Base-by-base conservation (phyloP, 2,888 invertebrate species). In the Autographa pulchrina region DNA sequence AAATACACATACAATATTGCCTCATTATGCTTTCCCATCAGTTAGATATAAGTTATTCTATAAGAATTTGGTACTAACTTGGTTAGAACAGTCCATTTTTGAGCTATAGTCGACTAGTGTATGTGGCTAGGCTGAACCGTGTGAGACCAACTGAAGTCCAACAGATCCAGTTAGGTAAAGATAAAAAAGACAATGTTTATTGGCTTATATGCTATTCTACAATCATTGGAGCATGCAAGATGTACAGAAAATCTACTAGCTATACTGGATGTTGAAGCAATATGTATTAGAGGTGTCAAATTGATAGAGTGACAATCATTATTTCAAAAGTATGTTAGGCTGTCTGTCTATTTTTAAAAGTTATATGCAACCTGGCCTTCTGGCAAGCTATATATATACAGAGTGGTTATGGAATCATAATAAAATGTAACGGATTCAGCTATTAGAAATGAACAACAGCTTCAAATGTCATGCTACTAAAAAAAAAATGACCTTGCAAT, bases 31-130 rank as follows among this genome's bases (percentile, higher is more conserved):
- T n/a, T 48, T 48, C 5, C n/a, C n/a, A 0, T 48, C n/a, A 2
- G n/a, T 48, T 48, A 48, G 5, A n/a, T 48, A 48, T 48, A 48
- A n/a, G 48, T n/a, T 48, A 48, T 48, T 48, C 48, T 48, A 48
- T 48, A 48, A 48, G 48, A 48, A 48, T 48, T n/a, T 62, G 38
- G 25, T 60, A 60, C 58, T 38, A 18, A 62, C 52, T 35, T 8
- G 14, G 8, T 7, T 65, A 48, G 48, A 48, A 48, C 48, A 48
- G 48, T 48, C 48, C 48, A n/a, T 48, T 48, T 48, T 48, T 35
- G 60, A 18, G 32, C 35, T 35, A 32, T 35, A 35, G 60, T 31
- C 7, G 32, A 25, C 13, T 38, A 32, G 52, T 35, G 65, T 32
- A 52, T n/a, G 32, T 9, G 16, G 20, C n/a, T 48, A 9, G 32